These are phyloP conservation scores for Sebastes taczanowskii DNA, from an alignment of 2,797 vertebrate species.

Conservation along the genomic window DNA sequence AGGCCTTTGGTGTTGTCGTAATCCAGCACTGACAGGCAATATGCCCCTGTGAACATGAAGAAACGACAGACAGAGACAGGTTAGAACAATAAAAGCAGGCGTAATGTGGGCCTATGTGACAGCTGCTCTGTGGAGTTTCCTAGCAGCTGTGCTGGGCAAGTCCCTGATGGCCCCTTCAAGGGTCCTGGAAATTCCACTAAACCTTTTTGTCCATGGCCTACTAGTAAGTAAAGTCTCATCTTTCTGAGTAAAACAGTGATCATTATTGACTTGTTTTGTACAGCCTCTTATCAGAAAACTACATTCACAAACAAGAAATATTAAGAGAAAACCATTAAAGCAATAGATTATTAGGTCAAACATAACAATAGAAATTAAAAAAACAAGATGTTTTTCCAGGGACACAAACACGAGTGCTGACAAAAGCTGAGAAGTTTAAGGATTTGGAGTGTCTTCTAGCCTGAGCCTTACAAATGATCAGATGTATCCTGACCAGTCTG, in stretches of 20 bases:
- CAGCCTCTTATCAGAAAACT: neutral
- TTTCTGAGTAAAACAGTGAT: neutral
- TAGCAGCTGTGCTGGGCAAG: constrained; percentile 46
- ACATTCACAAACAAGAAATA: neutral
- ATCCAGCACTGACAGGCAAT: constrained; percentile 95
- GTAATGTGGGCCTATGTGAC: constrained; percentile 9
- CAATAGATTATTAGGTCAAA: neutral
- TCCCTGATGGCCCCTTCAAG: constrained; percentile 8
- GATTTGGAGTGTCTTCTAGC: constrained; percentile 1
- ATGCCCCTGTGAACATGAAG: constrained; percentile 85
- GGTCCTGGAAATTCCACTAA: constrained; percentile 2
- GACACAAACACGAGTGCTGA: neutral
- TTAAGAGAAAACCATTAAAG: neutral
- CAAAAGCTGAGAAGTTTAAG: neutral
- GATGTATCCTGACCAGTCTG: neutral
- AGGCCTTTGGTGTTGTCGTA: constrained; percentile 95
- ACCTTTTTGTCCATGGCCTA: neutral
- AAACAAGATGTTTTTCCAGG: neutral
- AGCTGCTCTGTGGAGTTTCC: constrained; percentile 61
- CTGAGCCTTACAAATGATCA: neutral
- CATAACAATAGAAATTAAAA: neutral
- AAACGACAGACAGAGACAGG: constrained; percentile 44
- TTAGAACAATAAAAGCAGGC: constrained; percentile 38
- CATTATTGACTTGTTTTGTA: neutral
- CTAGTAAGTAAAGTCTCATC: neutral